phyloP scores from a whole-genome alignment of 2,113 vertebrate genomes.

The Chrysemys picta region DNA sequence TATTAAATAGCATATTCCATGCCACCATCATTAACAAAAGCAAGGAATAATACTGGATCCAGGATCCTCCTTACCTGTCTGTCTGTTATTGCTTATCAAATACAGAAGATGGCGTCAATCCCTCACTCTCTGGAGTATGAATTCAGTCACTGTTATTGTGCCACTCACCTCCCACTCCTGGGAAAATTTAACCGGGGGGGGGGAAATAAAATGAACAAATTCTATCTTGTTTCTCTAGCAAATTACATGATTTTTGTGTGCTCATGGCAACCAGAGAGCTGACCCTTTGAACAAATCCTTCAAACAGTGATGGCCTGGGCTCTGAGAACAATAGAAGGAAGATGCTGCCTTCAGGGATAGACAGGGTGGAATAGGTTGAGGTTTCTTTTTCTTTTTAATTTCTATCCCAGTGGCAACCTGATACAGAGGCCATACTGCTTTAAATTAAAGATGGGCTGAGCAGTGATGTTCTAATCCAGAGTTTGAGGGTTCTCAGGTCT shows the following conservation, averaged over 20 bases:
- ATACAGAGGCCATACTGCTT: background rate
- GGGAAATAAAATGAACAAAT: background rate
- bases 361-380: background rate
- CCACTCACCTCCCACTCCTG: background rate
- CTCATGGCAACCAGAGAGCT: background rate
- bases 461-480: background rate
- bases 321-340: background rate
- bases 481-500: background rate
- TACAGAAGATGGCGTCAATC: background rate
- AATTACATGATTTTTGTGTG: background rate
- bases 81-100: rapidly evolving
- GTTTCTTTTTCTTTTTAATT: background rate
- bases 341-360: background rate
- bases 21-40: background rate
- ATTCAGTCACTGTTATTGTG: background rate
- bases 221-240: background rate
- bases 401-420: background rate
- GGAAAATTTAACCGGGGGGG: background rate
- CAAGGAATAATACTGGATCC: background rate
- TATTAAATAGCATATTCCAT: background rate
- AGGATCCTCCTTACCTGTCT: background rate
- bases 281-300: background rate
- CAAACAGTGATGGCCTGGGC: background rate
- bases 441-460: background rate
- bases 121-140: background rate